Evolutionary conservation across 2,888 invertebrate genomes (phyloP).

Genomic region (Philonicus albiceps): DNA sequence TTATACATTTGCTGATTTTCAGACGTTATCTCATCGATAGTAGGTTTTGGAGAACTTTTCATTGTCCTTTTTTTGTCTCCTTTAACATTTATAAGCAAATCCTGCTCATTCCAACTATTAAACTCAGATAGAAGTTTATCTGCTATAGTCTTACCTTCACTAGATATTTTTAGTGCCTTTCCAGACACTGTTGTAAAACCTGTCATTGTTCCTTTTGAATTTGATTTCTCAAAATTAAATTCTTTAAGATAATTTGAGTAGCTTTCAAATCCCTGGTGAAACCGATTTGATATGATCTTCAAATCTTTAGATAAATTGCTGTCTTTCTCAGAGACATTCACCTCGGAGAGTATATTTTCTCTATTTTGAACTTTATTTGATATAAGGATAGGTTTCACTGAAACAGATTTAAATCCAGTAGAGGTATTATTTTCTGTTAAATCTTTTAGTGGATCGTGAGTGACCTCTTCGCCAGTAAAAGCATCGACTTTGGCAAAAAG

Average conservation of each 20-base stretch:
- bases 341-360: not conserved
- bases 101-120: conserved; percentile 43
- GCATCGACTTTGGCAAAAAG: conserved; percentile 55
- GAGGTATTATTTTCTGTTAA: conserved; percentile 52
- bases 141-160: conserved; percentile 55
- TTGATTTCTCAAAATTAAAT: not conserved
- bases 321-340: not conserved
- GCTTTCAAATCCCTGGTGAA: not conserved
- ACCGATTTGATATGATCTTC: not conserved
- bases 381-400: not conserved
- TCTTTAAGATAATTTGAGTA: not conserved
- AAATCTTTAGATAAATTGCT: not conserved
- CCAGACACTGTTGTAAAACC: conserved; percentile 60
- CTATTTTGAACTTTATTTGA: not conserved
- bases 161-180: conserved; percentile 59
- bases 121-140: conserved; percentile 56
- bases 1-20: not conserved
- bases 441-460: conserved; percentile 48
- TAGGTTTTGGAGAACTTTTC: not conserved
- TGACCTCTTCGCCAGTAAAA: not conserved
- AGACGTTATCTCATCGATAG: not conserved
- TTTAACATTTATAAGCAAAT: not conserved
- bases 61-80: not conserved
- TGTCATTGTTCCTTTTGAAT: not conserved
- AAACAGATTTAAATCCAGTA: conserved; percentile 53